Base-by-base conservation (phyloP, 1,140 invertebrate species). In the Drosophila mayri region DNA sequence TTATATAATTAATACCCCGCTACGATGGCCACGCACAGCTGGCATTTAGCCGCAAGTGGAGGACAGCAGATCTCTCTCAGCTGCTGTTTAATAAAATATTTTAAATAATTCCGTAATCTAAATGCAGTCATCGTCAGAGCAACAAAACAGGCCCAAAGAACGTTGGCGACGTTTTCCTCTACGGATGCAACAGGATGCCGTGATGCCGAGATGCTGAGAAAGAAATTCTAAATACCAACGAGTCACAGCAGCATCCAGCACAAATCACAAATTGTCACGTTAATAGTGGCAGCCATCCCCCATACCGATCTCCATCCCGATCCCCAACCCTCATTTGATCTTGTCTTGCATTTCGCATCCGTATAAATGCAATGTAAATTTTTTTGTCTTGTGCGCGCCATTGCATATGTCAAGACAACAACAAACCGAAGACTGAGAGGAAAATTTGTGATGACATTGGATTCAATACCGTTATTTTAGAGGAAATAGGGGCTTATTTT, bases 231-330 rank as follows among this genome's bases (percentile, higher is more conserved):
- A 90, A 90, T 90, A 90, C 85, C 85, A 90, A 76, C 76, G 80
- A 85, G 76, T 64, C 68, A 57, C 58, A 70, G 66, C 65, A 71
- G 70, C 44, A 50, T 41, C 43, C 71, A 79, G 85, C 86, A 90
- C 85, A 90, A 90, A 90, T 90, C 85, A 90, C 85, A 90, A 90
- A 90, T 90, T 90, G 86, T 90, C 85, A 90, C 85, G 85, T 90
- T 90, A 90, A 90, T 90, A 90, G 85, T 90, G 79, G 85, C 70
- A 65, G 76, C 76, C 65, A 65, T 52, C 38, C 59, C 66, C 41
- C 50, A 58, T 20, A 12, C 62, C 32, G 40, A 43, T 25, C 44
- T 44, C 30, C 41, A 52, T 43, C 59, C 47, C 43, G 32, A 46
- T 11, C 18, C 10, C 61, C 35, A 38, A 52, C 65, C 63, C 68